Evolutionary conservation across 2,797 vertebrate genomes (phyloP).

Genomic region (Alca torda): DNA sequence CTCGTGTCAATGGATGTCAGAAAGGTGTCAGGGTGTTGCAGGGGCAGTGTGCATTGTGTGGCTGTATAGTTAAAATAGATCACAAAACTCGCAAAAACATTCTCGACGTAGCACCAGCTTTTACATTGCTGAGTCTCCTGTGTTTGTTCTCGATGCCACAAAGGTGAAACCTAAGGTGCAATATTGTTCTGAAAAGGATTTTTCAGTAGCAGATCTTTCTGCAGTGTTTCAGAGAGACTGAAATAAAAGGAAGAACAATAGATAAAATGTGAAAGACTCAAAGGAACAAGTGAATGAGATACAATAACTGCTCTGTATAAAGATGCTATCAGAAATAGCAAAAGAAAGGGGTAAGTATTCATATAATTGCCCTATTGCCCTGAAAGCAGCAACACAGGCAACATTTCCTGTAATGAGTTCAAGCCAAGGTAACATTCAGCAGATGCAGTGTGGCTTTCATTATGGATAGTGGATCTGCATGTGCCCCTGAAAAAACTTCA

Average conservation of each 20-base stretch:
- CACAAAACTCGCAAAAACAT: background rate
- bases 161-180: background rate
- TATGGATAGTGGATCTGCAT: background rate
- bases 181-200: background rate
- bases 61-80: background rate
- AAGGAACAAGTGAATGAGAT: background rate
- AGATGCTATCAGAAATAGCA: background rate
- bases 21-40: background rate
- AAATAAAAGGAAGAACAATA: background rate
- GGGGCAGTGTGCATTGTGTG: background rate
- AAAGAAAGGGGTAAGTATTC: background rate
- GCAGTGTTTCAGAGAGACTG: background rate
- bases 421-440: background rate
- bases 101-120: background rate
- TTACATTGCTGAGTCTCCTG: background rate
- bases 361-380: background rate
- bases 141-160: background rate
- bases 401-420: background rate
- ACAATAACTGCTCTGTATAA: background rate
- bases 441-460: accelerated
- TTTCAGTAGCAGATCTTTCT: background rate
- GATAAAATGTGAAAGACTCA: background rate
- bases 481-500: background rate
- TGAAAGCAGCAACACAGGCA: background rate
- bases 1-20: background rate